phyloP scores from a whole-genome alignment of 2,888 invertebrate species.

The Alentia gelatinosa region DNA sequence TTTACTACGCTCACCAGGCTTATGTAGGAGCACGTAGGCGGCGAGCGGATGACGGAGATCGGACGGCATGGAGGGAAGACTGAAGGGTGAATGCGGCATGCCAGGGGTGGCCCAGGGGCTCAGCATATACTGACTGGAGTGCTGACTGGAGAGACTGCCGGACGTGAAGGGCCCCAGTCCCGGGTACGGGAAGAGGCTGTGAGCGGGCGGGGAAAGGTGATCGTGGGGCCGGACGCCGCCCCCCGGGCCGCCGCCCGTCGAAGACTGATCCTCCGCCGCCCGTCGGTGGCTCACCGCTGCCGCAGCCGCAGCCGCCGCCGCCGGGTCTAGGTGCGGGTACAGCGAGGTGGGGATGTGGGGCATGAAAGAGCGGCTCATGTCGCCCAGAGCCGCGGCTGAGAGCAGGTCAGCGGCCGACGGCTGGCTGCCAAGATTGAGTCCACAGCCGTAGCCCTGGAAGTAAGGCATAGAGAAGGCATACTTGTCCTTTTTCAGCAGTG shows the following conservation, averaged over 20 bases:
- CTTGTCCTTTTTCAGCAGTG: conserved; percentile 92
- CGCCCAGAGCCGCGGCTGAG: conserved; percentile 58
- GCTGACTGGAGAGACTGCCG: neutral
- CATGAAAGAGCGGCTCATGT: conserved; percentile 69
- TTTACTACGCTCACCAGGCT: conserved; percentile 32
- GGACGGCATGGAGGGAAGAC: neutral
- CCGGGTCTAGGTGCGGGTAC: conserved; percentile 58
- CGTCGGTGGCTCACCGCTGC: neutral
- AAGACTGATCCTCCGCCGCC: neutral
- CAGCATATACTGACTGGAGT: conserved; percentile 18
- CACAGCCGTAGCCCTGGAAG: conserved; percentile 71
- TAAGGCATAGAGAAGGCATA: conserved; percentile 76
- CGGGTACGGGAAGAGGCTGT: conserved; percentile 39
- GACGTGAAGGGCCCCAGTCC: conserved; percentile 22
- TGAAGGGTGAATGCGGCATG: neutral
- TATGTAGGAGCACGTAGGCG: conserved; percentile 41
- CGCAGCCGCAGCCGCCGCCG: conserved; percentile 55
- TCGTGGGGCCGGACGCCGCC: neutral
- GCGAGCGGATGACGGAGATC: conserved; percentile 29
- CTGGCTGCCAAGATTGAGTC: neutral
- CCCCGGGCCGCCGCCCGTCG: conserved; percentile 55
- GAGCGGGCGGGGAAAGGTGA: neutral
- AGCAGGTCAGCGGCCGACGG: conserved; percentile 57
- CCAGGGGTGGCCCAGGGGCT: neutral
- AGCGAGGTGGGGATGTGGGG: conserved; percentile 66